Base-by-base conservation (phyloP, 2,797 vertebrate species). In the Garrulus glandarius region DNA sequence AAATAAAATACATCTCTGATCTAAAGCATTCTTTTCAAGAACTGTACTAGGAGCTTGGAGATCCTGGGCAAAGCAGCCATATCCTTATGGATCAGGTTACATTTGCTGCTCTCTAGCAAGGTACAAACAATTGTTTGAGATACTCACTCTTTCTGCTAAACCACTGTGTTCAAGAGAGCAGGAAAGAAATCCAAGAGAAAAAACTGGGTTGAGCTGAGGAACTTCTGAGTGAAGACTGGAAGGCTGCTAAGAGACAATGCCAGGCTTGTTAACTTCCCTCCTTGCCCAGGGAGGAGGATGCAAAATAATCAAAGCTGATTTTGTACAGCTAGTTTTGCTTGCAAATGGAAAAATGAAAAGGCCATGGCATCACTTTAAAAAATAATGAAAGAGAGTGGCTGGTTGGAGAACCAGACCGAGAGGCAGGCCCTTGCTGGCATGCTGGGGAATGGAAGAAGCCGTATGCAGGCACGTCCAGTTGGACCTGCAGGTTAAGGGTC, bases 231-330 rank as follows among this genome's bases (percentile, higher is more conserved):
- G 3, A 87, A 64, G 18, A 16, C 56, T 37, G 0, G 1, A 55
- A 71, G 46, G 29, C 69, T 93, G 57, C 76, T 52, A 24, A 32
- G 44, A 63, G 83, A 95, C 90, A 93, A 95, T 76, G 67, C 44
- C 41, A 72, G 67, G 37, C 39, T 72, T 96, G 87, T 89, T 84
- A 57, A 18, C 46, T 60, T 59, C 1, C 2, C 37, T 67, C 27
- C 75, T 70, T 39, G 30, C 37, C 57, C 46, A 29, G 37, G 49
- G 57, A 86, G 79, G 74, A 89, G 91, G 76, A 88, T 78, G 69
- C 30, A 81, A 80, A 87, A 74, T 50, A 87, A 49, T 84, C 74
- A 93, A 94, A 93, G 86, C 71, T 83, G 88, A 84, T 87, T 96
- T 92, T 95, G 84, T 87, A 56, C 46, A 34, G 56, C 55, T 76